Percentiles rank a stretch among this genome's conserved stretches.
Conservation (phyloP, 92 coral and sea anemone species). For the Heliopora coerulea region DNA sequence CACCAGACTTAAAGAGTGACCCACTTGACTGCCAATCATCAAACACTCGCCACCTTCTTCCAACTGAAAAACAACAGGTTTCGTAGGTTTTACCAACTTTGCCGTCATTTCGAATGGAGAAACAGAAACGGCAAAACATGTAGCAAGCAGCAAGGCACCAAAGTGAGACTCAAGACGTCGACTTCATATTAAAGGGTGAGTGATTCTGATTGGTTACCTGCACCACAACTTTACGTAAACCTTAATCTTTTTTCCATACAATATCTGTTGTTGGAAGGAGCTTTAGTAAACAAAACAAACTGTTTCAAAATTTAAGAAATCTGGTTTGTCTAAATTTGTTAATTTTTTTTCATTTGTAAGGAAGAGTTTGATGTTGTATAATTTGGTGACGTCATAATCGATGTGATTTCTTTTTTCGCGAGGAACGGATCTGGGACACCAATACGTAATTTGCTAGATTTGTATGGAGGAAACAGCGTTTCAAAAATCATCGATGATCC, state of each 20-base stretch:
- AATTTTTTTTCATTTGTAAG: too few relatives aligned
- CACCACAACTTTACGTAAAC: too few relatives aligned
- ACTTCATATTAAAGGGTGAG: background rate
- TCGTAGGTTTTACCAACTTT: slow-evolving; percentile 50
- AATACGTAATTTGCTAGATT: background rate
- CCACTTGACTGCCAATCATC: slow-evolving; percentile 98
- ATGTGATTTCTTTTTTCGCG: background rate
- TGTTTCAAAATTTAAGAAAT: too few relatives aligned
- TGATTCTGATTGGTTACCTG: background rate
- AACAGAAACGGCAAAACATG: too few relatives aligned
- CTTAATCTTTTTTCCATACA: too few relatives aligned
- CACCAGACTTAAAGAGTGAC: slow-evolving; percentile 72
- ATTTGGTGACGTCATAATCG: slow-evolving; percentile 8
- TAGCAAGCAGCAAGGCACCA: too few relatives aligned
- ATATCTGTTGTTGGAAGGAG: too few relatives aligned
- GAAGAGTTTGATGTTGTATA: too few relatives aligned
- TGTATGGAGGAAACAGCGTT: background rate
- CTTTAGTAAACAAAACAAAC: too few relatives aligned
- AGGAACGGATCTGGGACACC: background rate
- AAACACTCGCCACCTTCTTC: slow-evolving; percentile 77
- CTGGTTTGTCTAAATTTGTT: too few relatives aligned
- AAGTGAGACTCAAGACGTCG: too few relatives aligned
- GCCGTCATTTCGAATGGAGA: slow-evolving; percentile 46
- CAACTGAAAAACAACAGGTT: slow-evolving; percentile 82
- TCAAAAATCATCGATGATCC: background rate